Base-by-base conservation (phyloP, 2,888 invertebrate species). In the Drosophila infuscata region DNA sequence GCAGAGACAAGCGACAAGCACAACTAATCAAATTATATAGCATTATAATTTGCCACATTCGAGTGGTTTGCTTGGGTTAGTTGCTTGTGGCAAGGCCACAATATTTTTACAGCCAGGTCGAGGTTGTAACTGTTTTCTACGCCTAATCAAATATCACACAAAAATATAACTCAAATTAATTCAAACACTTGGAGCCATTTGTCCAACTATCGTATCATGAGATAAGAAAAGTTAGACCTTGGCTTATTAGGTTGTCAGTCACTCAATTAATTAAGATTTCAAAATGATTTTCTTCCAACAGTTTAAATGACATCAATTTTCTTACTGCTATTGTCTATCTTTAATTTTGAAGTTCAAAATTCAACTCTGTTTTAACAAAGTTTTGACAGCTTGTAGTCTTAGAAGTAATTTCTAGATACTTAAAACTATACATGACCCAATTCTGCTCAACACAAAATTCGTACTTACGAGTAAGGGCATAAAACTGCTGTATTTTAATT, bases 11-110 rank as follows among this genome's bases (percentile, higher is more conserved):
- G n/a, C 49, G 63, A 36, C 68, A 70, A 65, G 72, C 76, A 61
- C 58, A 67, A 69, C 79, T 76, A 83, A 85, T 84, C 81, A 81
- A 86, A 85, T 84, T 84, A 84, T 53, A n/a, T 64, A 63, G 52
- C 71, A 61, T 46, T 74, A 69, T 70, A 48, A 69, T 70, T 76
- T 72, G 66, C 70, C 70, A 82, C 81, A 77, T 79, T 76, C 61
- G 79, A 82, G 74, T 79, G 79, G 6, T 15, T 63, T 63, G 59
- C 58, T 36, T 32, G 41, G 51, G 25, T 51, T 66, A 57, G 33
- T 29, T 68, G 69, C 59, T 25, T 60, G 59, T 20, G 62, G 62
- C 78, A 78, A 75, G 78, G 78, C 53, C 72, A 61, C 6, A 32
- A 53, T 33, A 32, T 25, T 43, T 43, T 0, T 33, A 33, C 20